Percentiles rank a stretch among this genome's conserved stretches.
phyloP scores from a whole-genome alignment of 2,888 invertebrate genomes.

The Trichogramma dendrolimi region DNA sequence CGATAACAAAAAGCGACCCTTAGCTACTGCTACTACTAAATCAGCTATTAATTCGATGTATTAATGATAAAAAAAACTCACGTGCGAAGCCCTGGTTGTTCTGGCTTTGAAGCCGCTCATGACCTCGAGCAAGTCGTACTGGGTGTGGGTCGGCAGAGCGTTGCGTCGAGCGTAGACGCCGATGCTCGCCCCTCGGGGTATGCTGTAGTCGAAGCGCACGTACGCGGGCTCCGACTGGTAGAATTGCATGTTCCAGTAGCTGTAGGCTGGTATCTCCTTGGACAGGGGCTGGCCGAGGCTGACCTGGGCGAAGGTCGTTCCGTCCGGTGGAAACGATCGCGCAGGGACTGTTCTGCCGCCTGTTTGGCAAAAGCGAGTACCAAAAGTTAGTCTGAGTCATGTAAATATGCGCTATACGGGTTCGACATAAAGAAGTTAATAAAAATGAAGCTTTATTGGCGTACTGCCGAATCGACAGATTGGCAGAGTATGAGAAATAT shows the following conservation, averaged over 20 bases:
- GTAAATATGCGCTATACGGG: not conserved
- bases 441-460: constrained; percentile 16
- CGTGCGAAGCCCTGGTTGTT: constrained; percentile 79
- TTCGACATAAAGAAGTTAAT: not conserved
- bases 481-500: not conserved
- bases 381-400: not conserved
- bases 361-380: constrained; percentile 42
- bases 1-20: not conserved
- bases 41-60: constrained; percentile 5
- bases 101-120: constrained; percentile 85
- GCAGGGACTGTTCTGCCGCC: constrained; percentile 86
- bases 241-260: constrained; percentile 97
- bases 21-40: not conserved
- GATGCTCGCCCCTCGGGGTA: constrained; percentile 85
- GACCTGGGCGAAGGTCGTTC: constrained; percentile 87
- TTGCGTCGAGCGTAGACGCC: constrained; percentile 93
- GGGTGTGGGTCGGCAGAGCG: constrained; percentile 91
- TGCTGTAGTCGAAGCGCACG: constrained; percentile 91
- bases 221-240: constrained; percentile 91
- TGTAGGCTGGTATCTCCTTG: constrained; percentile 86
- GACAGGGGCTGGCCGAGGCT: constrained; percentile 81
- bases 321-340: constrained; percentile 87
- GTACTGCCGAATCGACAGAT: no score
- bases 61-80: constrained; percentile 57
- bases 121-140: constrained; percentile 93